These are phyloP conservation scores for Micrasema longulum DNA, from an alignment of 1,140 invertebrate species.

Conservation along the genomic window DNA sequence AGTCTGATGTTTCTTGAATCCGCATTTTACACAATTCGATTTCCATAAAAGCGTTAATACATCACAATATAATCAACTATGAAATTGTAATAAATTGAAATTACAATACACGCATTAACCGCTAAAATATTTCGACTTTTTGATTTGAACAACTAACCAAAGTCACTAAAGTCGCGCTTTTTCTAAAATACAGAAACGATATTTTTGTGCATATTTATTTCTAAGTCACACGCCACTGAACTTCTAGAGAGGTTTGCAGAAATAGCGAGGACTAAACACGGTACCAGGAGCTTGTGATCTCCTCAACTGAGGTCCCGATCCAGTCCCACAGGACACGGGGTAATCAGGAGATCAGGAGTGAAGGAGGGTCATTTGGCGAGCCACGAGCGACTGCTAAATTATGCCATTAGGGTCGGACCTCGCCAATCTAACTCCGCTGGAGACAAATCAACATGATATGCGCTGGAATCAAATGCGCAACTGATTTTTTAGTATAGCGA, in stretches of 20 bases:
- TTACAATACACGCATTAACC: neutral
- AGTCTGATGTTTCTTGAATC: conserved; percentile 21
- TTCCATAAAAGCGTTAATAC: conserved; percentile 20
- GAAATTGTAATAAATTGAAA: neutral
- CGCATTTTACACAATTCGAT: conserved; percentile 24
- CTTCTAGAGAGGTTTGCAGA: neutral
- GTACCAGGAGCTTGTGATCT: conserved; percentile 8
- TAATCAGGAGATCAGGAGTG: conserved; percentile 15
- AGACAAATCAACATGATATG: conserved; percentile 1
- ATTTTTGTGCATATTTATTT: neutral
- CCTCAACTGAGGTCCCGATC: neutral
- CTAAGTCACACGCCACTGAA: neutral
- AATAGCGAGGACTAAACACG: neutral
- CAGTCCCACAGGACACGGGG: conserved; percentile 21
- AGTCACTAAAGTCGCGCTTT: no score
- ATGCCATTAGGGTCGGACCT: conserved; percentile 21
- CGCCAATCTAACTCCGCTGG: neutral
- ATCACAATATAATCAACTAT: neutral
- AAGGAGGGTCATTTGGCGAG: conserved; percentile 23
- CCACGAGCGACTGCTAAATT: conserved; percentile 19
- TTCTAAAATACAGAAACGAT: no score
- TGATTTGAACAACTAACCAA: neutral
- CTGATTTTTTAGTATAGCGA: neutral
- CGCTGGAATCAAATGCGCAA: neutral
- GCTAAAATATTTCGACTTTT: neutral